Conservation (phyloP, 2,888 invertebrate species). For the Elysia crispata region DNA sequence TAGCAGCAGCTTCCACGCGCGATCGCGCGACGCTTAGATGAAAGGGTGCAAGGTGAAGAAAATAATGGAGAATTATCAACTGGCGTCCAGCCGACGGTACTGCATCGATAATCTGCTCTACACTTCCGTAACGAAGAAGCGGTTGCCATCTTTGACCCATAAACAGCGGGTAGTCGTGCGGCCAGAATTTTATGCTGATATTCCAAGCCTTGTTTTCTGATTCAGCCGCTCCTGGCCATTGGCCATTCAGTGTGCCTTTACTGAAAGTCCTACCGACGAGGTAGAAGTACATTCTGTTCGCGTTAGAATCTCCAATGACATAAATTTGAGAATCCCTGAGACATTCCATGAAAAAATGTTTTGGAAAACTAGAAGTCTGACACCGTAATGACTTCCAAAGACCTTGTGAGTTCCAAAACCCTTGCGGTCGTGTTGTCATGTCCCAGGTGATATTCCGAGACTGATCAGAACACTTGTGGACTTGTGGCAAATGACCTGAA, state of each 20-base stretch:
- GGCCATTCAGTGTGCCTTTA: neutral
- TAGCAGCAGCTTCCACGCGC: neutral
- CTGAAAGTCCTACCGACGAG: neutral
- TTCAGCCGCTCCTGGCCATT: slow-evolving; percentile 15
- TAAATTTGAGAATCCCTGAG: slow-evolving; percentile 18
- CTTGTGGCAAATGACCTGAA: slow-evolving; percentile 9
- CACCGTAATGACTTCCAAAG: slow-evolving; percentile 20
- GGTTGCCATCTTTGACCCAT: neutral
- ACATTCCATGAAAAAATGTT: slow-evolving; percentile 6
- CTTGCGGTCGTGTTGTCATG: neutral
- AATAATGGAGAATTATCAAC: slow-evolving; percentile 34
- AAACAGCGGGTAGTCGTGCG: slow-evolving; percentile 29
- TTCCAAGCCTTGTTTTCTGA: neutral
- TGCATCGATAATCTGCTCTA: slow-evolving; percentile 22
- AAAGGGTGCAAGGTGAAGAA: slow-evolving; percentile 4
- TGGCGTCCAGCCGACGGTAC: slow-evolving; percentile 23
- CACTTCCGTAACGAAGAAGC: slow-evolving; percentile 12
- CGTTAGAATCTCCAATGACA: slow-evolving; percentile 40
- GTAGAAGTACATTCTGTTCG: neutral
- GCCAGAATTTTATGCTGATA: slow-evolving; percentile 3
- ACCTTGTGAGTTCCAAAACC: slow-evolving; percentile 18
- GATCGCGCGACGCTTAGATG: slow-evolving; percentile 17
- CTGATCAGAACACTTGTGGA: neutral
- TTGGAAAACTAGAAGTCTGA: neutral
- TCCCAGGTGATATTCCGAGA: slow-evolving; percentile 25